phyloP scores from a whole-genome alignment of 1,140 invertebrate species.

The Steinernema feltiae region DNA sequence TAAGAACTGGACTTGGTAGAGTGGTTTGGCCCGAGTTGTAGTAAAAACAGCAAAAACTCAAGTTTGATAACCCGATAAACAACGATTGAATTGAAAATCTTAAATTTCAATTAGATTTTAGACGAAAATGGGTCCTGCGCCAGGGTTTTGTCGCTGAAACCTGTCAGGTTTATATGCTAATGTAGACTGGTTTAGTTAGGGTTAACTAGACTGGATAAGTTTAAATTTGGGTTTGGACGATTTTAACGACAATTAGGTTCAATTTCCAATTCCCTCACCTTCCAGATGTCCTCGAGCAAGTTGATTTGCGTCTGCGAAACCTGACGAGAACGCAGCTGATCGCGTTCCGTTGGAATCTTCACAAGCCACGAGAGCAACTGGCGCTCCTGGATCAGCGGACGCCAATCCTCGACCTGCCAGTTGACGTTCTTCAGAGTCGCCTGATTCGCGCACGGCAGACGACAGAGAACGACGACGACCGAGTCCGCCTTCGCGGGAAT shows the following conservation, averaged over 20 bases:
- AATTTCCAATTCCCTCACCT: too few species aligned
- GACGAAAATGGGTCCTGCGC: too few species aligned
- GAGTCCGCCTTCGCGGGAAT: constrained; percentile 98
- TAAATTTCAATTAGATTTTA: too few species aligned
- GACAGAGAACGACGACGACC: constrained; percentile 92
- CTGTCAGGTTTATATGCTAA: too few species aligned
- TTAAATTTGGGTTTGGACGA: not conserved
- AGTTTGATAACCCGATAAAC: too few species aligned
- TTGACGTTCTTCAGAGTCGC: constrained; percentile 95
- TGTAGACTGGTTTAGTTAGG: too few species aligned
- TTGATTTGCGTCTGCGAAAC: constrained; percentile 93
- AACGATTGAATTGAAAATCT: too few species aligned
- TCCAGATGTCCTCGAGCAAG: constrained; percentile 96
- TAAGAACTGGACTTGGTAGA: too few species aligned
- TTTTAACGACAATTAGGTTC: constrained; percentile 27
- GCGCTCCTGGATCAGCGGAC: constrained; percentile 89
- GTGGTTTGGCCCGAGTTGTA: too few species aligned
- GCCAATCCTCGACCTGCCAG: constrained; percentile 89
- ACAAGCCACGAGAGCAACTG: constrained; percentile 93
- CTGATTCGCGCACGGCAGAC: constrained; percentile 93
- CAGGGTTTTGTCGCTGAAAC: too few species aligned
- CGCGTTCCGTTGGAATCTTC: constrained; percentile 87
- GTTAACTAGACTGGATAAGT: too few species aligned
- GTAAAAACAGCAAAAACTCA: too few species aligned
- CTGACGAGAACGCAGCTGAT: constrained; percentile 85